Base-by-base conservation (phyloP, 2,888 invertebrate species). In the Germaria angustata region DNA sequence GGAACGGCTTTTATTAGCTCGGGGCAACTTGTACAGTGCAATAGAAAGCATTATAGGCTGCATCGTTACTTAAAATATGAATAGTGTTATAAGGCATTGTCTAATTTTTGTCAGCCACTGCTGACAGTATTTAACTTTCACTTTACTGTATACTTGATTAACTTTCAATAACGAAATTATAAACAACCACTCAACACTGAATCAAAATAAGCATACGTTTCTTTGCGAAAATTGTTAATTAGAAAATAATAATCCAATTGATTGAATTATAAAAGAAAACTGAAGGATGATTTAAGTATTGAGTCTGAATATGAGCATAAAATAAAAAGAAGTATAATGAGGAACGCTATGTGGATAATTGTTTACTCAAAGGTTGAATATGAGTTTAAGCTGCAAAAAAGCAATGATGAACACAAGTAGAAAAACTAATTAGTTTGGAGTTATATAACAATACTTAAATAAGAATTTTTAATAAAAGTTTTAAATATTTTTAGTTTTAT, bases 1-100 rank as follows among this genome's bases (percentile, higher is more conserved):
- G 75, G 84, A 0, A 68, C 68, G 66, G 76, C 55, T 0, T 68
- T 76, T 32, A 17, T 68, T 41, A 49, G 66, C 8, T 32, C 13
- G 28, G 84, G 86, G 32, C 78, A 85, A 0, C 88, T 88, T 69
- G 85, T 87, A n/a, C 85, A 87, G 15, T 85, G 86, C 39, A 85
- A 86, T 28, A 86, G 85, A 5, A 76, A 85, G 3, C 86, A 86
- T 34, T 88, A 89, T 79, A 85, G 85, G 32, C 84, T 86, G 0
- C 49, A 36, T 8, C 39, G 20, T 39, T 49, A 86, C 17, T 59
- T 61, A 9, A 59, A 88, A 72, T 88, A 88, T 76, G 86, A 86
- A n/a, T 84, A 86, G 13, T 88, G 88, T 69, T 85, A 85, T 4
- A 87, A 86, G 55, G 36, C 78, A 13, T 87, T 86, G 59, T 77